Percentiles rank a stretch among this genome's conserved stretches.
phyloP scores from a whole-genome alignment of 2,797 vertebrate species.

The Dicrostonyx torquatus region DNA sequence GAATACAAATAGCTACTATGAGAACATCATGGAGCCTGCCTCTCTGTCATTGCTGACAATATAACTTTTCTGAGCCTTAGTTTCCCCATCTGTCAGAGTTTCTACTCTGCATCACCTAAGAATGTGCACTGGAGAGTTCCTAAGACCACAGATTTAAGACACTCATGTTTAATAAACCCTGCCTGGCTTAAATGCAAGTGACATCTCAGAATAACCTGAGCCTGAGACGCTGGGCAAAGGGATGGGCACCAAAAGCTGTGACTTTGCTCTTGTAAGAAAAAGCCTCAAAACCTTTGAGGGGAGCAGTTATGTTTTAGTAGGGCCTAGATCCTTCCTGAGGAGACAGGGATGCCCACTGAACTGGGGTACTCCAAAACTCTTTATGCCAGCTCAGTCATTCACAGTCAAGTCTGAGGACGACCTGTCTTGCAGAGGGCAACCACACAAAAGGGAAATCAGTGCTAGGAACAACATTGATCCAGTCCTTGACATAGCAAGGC shows the following conservation, averaged over 20 bases:
- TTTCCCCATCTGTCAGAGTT: not conserved
- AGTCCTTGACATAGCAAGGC: not conserved
- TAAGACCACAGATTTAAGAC: not conserved
- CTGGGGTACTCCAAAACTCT: not conserved
- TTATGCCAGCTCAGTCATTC: not conserved
- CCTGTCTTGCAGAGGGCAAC: not conserved
- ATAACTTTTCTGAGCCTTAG: not conserved
- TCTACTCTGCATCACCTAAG: not conserved
- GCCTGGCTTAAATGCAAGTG: not conserved
- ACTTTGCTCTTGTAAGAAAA: not conserved
- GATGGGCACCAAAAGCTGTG: not conserved
- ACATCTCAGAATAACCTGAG: accelerated
- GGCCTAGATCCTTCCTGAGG: not conserved
- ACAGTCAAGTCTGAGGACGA: not conserved
- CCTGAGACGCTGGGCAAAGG: not conserved
- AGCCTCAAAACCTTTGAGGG: not conserved
- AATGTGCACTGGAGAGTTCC: accelerated
- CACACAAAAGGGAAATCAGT: too few relatives aligned
- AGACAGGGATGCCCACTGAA: not conserved
- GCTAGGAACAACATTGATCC: not conserved
- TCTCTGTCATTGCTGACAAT: too few relatives aligned
- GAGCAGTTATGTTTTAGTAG: not conserved
- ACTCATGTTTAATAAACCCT: not conserved
- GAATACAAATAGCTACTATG: not conserved
- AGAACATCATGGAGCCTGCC: not conserved